These are phyloP conservation scores for Vanacampus margaritifer DNA, from an alignment of 2,113 vertebrate genomes.

Conservation along the genomic window DNA sequence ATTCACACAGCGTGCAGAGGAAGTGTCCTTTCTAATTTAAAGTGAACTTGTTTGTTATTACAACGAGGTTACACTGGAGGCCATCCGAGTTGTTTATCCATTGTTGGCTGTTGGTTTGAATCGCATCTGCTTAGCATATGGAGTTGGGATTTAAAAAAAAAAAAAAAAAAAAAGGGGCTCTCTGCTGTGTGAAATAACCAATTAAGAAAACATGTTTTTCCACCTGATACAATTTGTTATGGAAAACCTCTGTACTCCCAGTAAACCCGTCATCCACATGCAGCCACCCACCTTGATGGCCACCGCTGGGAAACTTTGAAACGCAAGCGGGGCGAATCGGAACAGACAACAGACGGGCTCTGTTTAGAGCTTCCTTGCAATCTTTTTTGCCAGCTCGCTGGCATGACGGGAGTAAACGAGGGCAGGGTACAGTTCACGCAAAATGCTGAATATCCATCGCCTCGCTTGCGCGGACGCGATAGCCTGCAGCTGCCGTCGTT, in stretches of 20 bases:
- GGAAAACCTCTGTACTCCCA: conserved; percentile 44
- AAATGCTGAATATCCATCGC: conserved; percentile 28
- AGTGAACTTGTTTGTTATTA: conserved; percentile 50
- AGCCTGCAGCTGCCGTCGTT: conserved; percentile 38
- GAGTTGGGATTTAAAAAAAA: neutral
- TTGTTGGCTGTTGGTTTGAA: conserved; percentile 16
- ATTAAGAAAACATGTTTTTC: conserved; percentile 52
- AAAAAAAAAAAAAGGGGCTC: conserved; percentile 2
- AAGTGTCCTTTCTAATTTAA: conserved; percentile 34
- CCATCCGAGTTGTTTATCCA: conserved; percentile 41
- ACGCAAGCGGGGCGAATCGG: conserved; percentile 31
- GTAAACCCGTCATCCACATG: conserved; percentile 31
- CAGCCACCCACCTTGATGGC: conserved; percentile 58
- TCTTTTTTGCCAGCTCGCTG: conserved; percentile 10
- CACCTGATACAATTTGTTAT: conserved; percentile 57
- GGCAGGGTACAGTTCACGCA: conserved; percentile 22
- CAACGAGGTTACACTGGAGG: conserved; percentile 31
- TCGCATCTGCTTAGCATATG: conserved; percentile 63
- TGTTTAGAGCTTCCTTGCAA: conserved; percentile 25
- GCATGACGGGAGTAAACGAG: conserved; percentile 13
- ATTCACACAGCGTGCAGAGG: conserved; percentile 27
- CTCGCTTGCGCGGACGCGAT: conserved; percentile 20
- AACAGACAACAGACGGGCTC: conserved; percentile 32
- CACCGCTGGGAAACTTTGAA: conserved; percentile 2
- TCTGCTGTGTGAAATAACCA: conserved; percentile 30